Evolutionary conservation across 2,888 invertebrate genomes (phyloP).

Genomic region (Capitulum mitella): DNA sequence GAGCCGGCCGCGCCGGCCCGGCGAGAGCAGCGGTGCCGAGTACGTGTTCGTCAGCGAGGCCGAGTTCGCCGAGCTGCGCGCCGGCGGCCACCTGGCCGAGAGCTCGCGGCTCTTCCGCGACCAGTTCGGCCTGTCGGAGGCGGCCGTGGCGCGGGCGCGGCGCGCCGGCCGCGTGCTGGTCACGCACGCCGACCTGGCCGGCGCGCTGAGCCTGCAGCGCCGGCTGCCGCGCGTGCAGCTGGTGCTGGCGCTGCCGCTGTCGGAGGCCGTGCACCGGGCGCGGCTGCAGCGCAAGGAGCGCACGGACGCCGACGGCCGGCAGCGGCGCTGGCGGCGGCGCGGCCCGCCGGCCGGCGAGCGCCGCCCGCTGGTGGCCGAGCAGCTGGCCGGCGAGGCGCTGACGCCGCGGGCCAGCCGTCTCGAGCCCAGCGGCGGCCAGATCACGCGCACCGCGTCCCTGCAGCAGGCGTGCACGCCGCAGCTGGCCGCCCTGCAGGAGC

Average conservation of each 20-base stretch:
- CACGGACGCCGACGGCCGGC: background rate
- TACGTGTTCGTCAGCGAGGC: background rate
- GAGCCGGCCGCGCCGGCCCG: conserved; percentile 13
- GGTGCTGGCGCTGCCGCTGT: background rate
- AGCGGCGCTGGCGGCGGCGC: background rate
- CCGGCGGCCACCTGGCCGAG: background rate
- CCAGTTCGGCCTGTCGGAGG: background rate
- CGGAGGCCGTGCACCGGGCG: background rate
- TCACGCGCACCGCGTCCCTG: background rate
- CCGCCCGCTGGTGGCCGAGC: background rate
- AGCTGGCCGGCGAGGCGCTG: background rate
- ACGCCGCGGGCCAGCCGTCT: background rate
- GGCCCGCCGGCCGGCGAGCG: background rate
- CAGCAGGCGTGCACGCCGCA: background rate
- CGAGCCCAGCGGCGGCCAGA: background rate
- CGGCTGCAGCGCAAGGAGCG: background rate
- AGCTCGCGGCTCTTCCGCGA: background rate
- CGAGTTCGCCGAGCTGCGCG: background rate
- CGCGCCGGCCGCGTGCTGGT: background rate
- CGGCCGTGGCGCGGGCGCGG: background rate
- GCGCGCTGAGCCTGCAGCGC: conserved; percentile 3
- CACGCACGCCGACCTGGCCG: background rate
- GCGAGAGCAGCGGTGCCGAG: background rate
- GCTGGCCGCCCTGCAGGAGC: background rate
- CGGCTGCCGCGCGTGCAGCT: background rate